phyloP scores from a whole-genome alignment of 2,113 vertebrate species.

The Nannospalax galili region DNA sequence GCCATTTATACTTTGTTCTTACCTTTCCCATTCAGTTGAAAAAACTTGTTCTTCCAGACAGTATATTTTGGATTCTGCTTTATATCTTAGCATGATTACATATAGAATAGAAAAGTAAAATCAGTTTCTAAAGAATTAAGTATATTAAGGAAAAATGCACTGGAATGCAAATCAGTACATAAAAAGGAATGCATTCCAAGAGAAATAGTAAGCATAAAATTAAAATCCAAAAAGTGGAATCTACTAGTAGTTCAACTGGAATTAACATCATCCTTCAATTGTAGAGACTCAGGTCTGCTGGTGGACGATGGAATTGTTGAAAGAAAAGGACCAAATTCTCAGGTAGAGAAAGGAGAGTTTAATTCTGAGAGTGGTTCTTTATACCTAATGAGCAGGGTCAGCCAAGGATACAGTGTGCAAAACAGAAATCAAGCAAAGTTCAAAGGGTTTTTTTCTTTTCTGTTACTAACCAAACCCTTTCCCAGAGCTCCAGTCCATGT shows the following conservation, averaged over 20 bases:
- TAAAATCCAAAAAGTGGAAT: conserved; percentile 23
- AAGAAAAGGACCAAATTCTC: no score
- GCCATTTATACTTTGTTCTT: conserved; percentile 12
- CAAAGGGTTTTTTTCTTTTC: no score
- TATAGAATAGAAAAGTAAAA: conserved; percentile 16
- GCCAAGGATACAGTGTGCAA: no score
- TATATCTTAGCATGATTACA: background rate
- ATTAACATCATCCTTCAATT: background rate
- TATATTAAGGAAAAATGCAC: background rate
- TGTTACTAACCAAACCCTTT: no score
- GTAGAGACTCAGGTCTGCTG: no score
- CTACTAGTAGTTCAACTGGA: background rate
- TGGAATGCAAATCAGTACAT: background rate
- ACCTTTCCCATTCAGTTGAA: background rate
- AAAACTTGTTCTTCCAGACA: background rate
- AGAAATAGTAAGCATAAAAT: background rate
- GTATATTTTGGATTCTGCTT: background rate
- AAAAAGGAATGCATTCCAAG: background rate
- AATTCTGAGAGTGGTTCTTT: no score
- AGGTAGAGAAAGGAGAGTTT: no score
- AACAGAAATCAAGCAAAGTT: no score
- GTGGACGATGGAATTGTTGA: no score
- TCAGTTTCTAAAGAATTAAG: background rate
- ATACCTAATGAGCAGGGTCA: no score
- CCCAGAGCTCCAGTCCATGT: no score